Evolutionary conservation across 2,797 vertebrate genomes (phyloP).

Genomic region (Pangasius krempfi): DNA sequence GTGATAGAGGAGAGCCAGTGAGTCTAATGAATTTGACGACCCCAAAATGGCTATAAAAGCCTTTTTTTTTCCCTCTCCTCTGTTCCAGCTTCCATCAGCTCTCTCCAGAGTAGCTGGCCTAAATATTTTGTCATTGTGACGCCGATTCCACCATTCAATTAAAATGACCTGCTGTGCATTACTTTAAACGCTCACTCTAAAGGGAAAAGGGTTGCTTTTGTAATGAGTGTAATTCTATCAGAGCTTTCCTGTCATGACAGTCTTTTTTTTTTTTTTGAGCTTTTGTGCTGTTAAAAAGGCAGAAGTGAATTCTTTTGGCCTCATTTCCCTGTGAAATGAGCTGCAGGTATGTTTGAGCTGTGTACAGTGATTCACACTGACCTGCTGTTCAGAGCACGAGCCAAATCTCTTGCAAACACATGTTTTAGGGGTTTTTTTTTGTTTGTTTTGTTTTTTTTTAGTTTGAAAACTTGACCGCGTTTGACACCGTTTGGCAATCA

Average conservation of each 20-base stretch:
- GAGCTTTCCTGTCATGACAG: neutral
- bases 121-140: slow-evolving; percentile 25
- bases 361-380: neutral
- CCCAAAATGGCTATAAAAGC: slow-evolving; percentile 24
- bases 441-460: neutral
- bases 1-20: neutral
- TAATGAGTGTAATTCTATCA: slow-evolving; percentile 4
- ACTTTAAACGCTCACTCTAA: slow-evolving; percentile 24
- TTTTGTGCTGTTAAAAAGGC: slow-evolving; percentile 5
- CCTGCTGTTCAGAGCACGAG: neutral
- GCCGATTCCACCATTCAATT: slow-evolving; percentile 27
- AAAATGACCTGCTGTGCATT: slow-evolving; percentile 34
- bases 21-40: slow-evolving; percentile 39
- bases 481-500: neutral
- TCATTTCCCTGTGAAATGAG: slow-evolving; percentile 6
- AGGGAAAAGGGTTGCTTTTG: neutral
- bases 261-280: neutral
- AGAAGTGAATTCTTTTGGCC: neutral
- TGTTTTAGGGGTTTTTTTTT: neutral
- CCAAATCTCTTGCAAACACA: neutral
- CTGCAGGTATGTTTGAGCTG: neutral
- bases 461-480: neutral
- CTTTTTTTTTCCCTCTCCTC: neutral
- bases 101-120: slow-evolving; percentile 10
- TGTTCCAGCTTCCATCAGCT: slow-evolving; percentile 11